phyloP scores from a whole-genome alignment of 2,888 invertebrate species.

The Pandemis heparana region DNA sequence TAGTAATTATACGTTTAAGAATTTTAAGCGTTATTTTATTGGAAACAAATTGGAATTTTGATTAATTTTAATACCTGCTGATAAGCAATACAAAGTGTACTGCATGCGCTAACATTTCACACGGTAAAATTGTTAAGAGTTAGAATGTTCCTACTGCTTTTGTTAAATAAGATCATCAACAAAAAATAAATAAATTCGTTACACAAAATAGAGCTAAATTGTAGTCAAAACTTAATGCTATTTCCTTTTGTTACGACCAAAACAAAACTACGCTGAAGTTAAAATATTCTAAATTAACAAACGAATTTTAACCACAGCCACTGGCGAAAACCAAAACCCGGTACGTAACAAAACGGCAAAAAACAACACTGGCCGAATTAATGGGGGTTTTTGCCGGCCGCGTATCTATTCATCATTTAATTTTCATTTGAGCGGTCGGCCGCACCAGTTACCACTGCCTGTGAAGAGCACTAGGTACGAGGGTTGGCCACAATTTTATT shows the following conservation, averaged over 20 bases:
- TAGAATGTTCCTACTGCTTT: too few species aligned
- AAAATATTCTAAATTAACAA: neutral
- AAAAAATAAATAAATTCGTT: too few species aligned
- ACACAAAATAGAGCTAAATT: too few species aligned
- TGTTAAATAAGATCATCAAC: too few species aligned
- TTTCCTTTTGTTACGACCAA: too few species aligned
- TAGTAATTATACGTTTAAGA: neutral
- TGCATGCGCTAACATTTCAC: too few species aligned
- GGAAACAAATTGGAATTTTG: neutral
- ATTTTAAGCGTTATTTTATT: neutral
- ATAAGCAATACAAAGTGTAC: neutral
- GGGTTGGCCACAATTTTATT: neutral
- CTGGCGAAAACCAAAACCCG: constrained; percentile 34
- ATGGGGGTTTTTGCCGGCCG: constrained; percentile 72
- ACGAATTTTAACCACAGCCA: constrained; percentile 4
- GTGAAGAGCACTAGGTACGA: neutral
- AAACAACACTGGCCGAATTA: constrained; percentile 61
- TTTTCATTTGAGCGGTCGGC: constrained; percentile 76
- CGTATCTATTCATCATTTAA: constrained; percentile 82
- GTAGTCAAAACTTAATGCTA: too few species aligned
- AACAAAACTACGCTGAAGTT: neutral
- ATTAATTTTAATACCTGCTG: neutral
- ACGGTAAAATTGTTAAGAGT: too few species aligned
- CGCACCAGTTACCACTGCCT: constrained; percentile 44
- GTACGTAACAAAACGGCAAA: constrained; percentile 37